phyloP scores from a whole-genome alignment of 2,113 vertebrate species.

The Aphyosemion australe region DNA sequence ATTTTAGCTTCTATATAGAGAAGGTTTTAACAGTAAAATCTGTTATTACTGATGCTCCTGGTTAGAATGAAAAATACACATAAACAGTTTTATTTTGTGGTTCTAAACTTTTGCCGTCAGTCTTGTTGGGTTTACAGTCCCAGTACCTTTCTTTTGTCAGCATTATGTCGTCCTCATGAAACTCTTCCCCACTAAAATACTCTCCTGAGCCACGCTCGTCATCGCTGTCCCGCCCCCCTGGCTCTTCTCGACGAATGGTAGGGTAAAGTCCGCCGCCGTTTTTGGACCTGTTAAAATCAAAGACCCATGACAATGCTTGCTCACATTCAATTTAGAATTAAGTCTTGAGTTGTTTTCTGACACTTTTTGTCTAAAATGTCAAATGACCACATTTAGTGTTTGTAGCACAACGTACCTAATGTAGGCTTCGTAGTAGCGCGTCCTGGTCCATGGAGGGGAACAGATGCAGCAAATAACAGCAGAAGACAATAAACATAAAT shows the following conservation, averaged over 20 bases:
- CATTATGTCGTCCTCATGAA: constrained; percentile 87
- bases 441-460: constrained; percentile 80
- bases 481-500: constrained; percentile 13
- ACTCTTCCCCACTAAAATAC: constrained; percentile 91
- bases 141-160: constrained; percentile 84
- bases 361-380: no score
- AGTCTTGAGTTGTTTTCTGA: no score
- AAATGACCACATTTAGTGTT: neutral
- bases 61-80: no score
- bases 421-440: constrained; percentile 92
- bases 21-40: no score
- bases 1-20: no score
- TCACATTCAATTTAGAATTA: no score
- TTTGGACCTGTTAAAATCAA: constrained; percentile 80
- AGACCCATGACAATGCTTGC: neutral
- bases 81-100: no score
- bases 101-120: neutral
- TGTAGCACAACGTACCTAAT: constrained; percentile 85
- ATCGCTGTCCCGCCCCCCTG: constrained; percentile 74
- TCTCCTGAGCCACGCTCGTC: constrained; percentile 84
- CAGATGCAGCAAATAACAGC: constrained; percentile 17
- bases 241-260: constrained; percentile 83
- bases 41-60: no score
- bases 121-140: neutral
- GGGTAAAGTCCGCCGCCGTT: constrained; percentile 81